phyloP scores from a whole-genome alignment of 2,797 vertebrate species.

The Acanthiza pusilla region DNA sequence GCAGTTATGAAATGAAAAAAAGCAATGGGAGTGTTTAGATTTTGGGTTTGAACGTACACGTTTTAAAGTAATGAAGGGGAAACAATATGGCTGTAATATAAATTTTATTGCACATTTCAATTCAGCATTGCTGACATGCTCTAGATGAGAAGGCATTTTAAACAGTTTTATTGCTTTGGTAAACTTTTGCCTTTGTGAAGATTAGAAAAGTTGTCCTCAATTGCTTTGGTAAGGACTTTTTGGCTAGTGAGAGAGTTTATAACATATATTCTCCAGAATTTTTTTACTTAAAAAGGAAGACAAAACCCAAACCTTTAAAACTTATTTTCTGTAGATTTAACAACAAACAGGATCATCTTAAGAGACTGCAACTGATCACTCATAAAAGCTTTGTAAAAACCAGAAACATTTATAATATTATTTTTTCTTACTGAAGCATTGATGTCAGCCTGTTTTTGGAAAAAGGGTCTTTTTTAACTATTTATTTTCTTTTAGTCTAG shows the following conservation, averaged over 20 bases:
- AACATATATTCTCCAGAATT: background rate
- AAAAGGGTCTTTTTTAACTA: background rate
- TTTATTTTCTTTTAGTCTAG: background rate
- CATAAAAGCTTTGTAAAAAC: background rate
- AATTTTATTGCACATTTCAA: conserved; percentile 27
- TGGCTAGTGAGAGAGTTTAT: background rate
- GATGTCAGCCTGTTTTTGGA: background rate
- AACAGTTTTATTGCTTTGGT: conserved; percentile 20
- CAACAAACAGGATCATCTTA: background rate
- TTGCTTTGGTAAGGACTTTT: background rate
- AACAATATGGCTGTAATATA: conserved; percentile 9
- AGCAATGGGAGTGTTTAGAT: background rate
- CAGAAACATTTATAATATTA: background rate
- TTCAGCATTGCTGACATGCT: background rate
- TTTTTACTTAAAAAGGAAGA: background rate
- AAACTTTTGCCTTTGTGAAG: background rate
- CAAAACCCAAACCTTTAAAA: background rate
- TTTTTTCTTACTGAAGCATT: background rate
- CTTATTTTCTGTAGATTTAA: background rate
- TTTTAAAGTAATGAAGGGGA: conserved; percentile 6
- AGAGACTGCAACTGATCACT: fast-evolving
- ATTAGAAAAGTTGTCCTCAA: background rate
- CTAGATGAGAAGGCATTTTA: background rate
- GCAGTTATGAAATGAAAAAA: background rate
- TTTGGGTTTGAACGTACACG: background rate